These are phyloP conservation scores for Poecile montanus DNA, from an alignment of 2,797 vertebrate species.

Conservation along the genomic window DNA sequence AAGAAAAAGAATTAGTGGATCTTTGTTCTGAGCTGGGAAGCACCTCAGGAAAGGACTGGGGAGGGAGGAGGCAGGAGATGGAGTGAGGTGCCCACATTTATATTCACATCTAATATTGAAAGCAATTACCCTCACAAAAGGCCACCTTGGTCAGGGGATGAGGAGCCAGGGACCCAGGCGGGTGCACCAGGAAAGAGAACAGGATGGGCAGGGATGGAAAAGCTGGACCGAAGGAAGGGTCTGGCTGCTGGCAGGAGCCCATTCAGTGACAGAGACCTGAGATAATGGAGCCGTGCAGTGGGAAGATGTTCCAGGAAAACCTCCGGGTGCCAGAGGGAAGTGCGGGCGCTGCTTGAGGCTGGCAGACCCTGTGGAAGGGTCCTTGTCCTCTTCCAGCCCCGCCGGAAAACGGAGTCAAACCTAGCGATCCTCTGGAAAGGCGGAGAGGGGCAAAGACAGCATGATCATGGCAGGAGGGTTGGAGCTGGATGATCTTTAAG, in stretches of 20 bases:
- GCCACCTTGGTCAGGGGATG: accelerated
- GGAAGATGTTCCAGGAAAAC: accelerated
- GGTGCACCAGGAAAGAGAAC: background rate
- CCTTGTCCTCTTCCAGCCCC: background rate
- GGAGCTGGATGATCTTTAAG: too few species aligned
- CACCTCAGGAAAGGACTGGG: background rate
- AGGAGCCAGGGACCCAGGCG: background rate
- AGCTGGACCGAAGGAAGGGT: accelerated
- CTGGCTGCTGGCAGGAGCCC: background rate
- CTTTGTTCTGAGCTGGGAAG: background rate
- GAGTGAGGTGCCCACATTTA: background rate
- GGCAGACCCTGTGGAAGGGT: background rate
- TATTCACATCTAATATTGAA: background rate
- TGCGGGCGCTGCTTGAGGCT: background rate
- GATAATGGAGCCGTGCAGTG: accelerated
- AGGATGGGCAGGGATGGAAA: background rate
- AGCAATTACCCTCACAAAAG: background rate
- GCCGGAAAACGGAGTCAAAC: background rate
- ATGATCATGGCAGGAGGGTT: accelerated
- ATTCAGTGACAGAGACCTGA: background rate
- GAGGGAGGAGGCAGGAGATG: background rate
- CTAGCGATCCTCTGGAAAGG: background rate
- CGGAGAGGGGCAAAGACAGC: background rate
- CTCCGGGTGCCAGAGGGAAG: background rate
- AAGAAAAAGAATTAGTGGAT: background rate